phyloP scores from a whole-genome alignment of 2,888 invertebrate species.

The Stratiomys singularior region DNA sequence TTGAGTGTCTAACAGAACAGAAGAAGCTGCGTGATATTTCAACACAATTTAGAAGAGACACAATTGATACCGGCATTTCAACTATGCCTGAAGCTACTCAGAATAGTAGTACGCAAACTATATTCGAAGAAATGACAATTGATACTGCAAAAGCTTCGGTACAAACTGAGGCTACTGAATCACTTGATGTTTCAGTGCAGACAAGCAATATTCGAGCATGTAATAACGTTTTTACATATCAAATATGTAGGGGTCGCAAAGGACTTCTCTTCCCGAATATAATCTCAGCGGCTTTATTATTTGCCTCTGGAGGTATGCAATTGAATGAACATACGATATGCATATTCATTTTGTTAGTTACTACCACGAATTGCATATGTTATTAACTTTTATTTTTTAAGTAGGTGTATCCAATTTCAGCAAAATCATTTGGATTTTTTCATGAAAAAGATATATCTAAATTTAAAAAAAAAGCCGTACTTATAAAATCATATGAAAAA shows the following conservation, averaged over 20 bases:
- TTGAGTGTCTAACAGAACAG: conserved; percentile 37
- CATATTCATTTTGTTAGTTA: conserved; percentile 10
- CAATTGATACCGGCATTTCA: not conserved
- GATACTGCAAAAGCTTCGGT: not conserved
- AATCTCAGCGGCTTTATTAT: conserved; percentile 51
- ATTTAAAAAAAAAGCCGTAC: too few species aligned
- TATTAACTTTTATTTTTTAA: not conserved
- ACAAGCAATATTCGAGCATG: not conserved
- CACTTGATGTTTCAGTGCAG: conserved; percentile 14
- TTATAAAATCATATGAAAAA: too few species aligned
- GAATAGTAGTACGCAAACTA: too few species aligned
- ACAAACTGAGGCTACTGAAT: not conserved
- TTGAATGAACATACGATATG: not conserved
- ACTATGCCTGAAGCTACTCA: not conserved
- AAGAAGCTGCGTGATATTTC: not conserved
- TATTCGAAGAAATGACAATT: not conserved
- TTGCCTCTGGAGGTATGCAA: conserved; percentile 51
- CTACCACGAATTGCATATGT: conserved; percentile 13
- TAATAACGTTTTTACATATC: not conserved
- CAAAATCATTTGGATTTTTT: too few species aligned
- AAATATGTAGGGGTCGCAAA: not conserved
- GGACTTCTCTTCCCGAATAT: conserved; percentile 52
- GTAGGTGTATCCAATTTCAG: too few species aligned
- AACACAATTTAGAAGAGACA: conserved; percentile 8
- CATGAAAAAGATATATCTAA: too few species aligned